Percentiles rank a stretch among this genome's conserved stretches.
Evolutionary conservation across 2,797 vertebrate species (phyloP).

Genomic region (Neosalanx taihuensis): DNA sequence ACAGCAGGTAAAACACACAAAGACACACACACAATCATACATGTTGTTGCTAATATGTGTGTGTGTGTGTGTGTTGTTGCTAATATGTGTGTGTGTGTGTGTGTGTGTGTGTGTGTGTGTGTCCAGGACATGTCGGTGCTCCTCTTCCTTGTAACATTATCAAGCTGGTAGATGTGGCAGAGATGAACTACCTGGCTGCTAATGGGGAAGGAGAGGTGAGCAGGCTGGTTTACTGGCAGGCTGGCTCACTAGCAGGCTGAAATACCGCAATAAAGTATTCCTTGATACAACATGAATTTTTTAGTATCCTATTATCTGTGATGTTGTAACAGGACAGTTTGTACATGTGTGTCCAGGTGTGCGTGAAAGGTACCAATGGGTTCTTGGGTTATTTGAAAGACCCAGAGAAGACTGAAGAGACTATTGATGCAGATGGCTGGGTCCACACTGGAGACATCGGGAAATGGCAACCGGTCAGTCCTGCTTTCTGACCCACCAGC

Average conservation of each 20-base stretch:
- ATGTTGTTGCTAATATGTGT: not conserved
- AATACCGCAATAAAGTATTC: no score
- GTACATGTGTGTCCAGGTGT: conserved; percentile 74
- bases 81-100: not conserved
- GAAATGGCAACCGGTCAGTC: conserved; percentile 93
- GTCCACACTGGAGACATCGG: conserved; percentile 96
- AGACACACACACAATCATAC: not conserved
- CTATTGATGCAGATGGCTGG: conserved; percentile 89
- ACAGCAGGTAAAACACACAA: conserved; percentile 80
- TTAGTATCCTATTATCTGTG: no score
- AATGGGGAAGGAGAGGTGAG: conserved; percentile 93
- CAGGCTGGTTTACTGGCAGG: not conserved
- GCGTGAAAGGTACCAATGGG: conserved; percentile 91
- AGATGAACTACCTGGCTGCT: conserved; percentile 92
- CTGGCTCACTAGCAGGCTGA: not conserved
- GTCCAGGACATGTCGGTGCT: conserved; percentile 88
- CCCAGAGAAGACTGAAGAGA: conserved; percentile 86
- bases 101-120: not conserved
- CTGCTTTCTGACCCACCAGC: not conserved
- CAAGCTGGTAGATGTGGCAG: conserved; percentile 91
- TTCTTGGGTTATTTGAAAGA: conserved; percentile 93
- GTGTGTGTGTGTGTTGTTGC: not conserved
- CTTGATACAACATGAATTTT: no score
- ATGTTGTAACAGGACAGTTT: no score
- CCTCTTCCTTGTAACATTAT: conserved; percentile 88